Base-by-base conservation (phyloP, 2,113 vertebrate genomes). In the Colaptes auratus region DNA sequence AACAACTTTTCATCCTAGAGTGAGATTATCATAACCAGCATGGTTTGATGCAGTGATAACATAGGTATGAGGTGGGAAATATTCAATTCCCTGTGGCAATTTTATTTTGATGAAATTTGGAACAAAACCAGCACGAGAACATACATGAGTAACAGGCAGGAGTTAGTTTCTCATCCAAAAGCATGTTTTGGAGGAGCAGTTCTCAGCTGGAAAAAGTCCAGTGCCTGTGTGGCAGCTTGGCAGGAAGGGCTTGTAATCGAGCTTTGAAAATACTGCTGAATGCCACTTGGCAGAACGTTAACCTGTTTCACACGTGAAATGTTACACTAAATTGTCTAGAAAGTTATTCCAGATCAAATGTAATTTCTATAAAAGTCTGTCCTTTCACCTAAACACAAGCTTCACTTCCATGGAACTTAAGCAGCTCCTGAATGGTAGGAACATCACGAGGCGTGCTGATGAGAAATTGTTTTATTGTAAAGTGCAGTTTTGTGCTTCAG, bases 211-310 rank as follows among this genome's bases (percentile, higher is more conserved):
- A 93, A 77, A 71, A 88, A 53, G 24, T 81, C 35, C 72, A 83
- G 69, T 82, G 6, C 86, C 69, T 86, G 28, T 65, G 31, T 82
- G 75, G n/a, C 70, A 94, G 77, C 27, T 81, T 91, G 78, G 72
- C 53, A 93, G 82, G 63, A 91, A 91, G 16, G 33, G 72, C 58
- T 83, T 7, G 2, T 14, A 78, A 46, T 5, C n/a, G 23, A 74
- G 35, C 42, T 90, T 90, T 83, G 35, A 25, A 95, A 92, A 92
- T 84, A 42, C 77, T 67, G 36, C 28, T 89, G 72, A 89, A 92
- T 71, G 35, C 12, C 48, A 60, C 28, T 74, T 33, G 7, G 16
- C 81, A 64, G 52, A 80, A 70, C 85, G 85, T 33, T 39, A 83
- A 63, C 83, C 46, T 58, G 17, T 46, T 93, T 83, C 52, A 77